Evolutionary conservation across 2,113 vertebrate species (phyloP).

Genomic region (Sylvietta virens): DNA sequence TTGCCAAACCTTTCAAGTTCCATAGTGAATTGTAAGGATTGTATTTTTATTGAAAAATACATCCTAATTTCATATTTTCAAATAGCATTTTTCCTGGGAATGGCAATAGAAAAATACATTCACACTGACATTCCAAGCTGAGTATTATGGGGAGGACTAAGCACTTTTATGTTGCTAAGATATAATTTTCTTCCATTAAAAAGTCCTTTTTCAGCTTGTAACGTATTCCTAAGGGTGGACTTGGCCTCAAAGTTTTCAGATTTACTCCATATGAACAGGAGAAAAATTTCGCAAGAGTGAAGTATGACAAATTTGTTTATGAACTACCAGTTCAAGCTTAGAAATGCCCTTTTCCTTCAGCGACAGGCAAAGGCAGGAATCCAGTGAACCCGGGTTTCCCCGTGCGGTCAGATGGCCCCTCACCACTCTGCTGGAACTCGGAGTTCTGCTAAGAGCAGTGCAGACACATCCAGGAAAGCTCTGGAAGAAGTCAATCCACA

Average conservation of each 20-base stretch:
- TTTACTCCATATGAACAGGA: not conserved
- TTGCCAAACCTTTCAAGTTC: not conserved
- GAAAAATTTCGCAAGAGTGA: not conserved
- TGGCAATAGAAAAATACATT: not conserved
- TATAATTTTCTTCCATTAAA: not conserved
- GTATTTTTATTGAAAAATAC: not conserved
- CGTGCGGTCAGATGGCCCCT: not conserved
- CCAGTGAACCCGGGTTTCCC: rapidly evolving
- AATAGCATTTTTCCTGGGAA: not conserved
- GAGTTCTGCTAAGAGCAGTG: not conserved
- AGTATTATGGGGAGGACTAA: not conserved
- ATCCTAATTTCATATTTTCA: not conserved
- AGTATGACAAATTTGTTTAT: not conserved
- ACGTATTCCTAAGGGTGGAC: not conserved
- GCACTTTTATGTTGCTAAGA: not conserved
- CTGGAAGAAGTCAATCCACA: not conserved
- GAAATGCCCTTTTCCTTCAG: not conserved
- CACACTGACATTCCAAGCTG: not conserved
- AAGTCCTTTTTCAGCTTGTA: not conserved
- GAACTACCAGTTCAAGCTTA: not conserved
- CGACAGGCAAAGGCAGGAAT: not conserved
- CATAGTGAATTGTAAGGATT: not conserved
- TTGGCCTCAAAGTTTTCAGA: not conserved
- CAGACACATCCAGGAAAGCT: not conserved
- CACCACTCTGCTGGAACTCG: not conserved